A percentile compares a stretch with the other conserved stretches of the same genome.
Evolutionary conservation across 2,797 vertebrate genomes (phyloP).

Genomic region (Novumbra hubbsi): DNA sequence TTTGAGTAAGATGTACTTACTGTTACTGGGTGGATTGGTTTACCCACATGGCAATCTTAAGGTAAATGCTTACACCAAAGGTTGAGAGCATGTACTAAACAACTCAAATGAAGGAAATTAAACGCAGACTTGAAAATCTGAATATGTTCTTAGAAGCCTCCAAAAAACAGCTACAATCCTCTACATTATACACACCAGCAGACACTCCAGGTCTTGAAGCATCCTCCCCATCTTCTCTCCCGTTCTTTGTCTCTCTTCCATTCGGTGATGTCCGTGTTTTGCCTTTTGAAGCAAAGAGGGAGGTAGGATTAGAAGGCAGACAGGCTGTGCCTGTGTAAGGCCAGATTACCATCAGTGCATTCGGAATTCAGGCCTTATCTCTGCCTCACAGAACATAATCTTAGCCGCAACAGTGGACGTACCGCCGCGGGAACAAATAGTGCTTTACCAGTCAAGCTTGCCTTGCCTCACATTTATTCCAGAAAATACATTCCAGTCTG

Average conservation of each 20-base stretch:
- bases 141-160: no score
- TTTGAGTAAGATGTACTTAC: no score
- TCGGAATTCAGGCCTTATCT: conserved; percentile 72
- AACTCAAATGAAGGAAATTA: no score
- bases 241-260: neutral
- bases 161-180: neutral
- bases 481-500: neutral
- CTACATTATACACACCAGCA: neutral
- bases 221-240: neutral
- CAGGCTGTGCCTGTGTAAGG: conserved; percentile 43
- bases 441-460: conserved; percentile 5
- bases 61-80: no score
- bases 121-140: no score
- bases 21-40: no score
- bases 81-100: no score
- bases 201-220: neutral
- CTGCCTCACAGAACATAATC: conserved; percentile 56
- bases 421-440: conserved; percentile 2
- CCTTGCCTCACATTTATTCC: neutral
- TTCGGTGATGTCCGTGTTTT: neutral
- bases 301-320: conserved; percentile 46
- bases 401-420: conserved; percentile 36
- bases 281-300: conserved; percentile 9
- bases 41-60: no score
- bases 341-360: conserved; percentile 69